Evolutionary conservation across 1,140 invertebrate genomes (phyloP).

Genomic region (Metaphire vulgaris): DNA sequence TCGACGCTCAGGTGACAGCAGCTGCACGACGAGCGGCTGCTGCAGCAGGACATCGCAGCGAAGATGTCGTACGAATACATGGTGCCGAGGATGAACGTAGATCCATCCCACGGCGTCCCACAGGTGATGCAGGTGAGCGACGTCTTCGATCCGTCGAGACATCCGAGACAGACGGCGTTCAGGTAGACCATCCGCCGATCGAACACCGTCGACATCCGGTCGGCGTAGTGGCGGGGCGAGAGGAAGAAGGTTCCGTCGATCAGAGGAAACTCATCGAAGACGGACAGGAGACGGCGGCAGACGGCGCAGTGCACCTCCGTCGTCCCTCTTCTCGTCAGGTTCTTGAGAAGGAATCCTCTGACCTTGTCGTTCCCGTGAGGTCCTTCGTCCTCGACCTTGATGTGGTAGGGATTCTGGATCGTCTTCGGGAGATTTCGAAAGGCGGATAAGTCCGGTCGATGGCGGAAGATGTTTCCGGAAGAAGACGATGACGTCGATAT

Average conservation of each 20-base stretch:
- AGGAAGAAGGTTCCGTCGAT: constrained; percentile 92
- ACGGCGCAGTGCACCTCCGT: constrained; percentile 58
- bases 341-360: constrained; percentile 49
- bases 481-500: constrained; percentile 57
- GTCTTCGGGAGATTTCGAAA: constrained; percentile 87
- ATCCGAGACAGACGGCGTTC: constrained; percentile 52
- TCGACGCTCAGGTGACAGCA: constrained; percentile 42
- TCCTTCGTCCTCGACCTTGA: constrained; percentile 87
- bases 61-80: constrained; percentile 98
- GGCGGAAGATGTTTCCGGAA: constrained; percentile 51
- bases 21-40: constrained; percentile 69
- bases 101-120: constrained; percentile 70
- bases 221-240: constrained; percentile 19
- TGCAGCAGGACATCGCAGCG: constrained; percentile 89
- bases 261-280: constrained; percentile 82
- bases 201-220: constrained; percentile 63
- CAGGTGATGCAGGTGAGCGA: constrained; percentile 76
- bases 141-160: constrained; percentile 59
- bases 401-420: constrained; percentile 82
- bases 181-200: constrained; percentile 62
- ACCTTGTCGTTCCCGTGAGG: constrained; percentile 95
- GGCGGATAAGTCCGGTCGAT: constrained; percentile 84
- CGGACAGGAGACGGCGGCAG: constrained; percentile 76
- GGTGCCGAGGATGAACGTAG: constrained; percentile 65
- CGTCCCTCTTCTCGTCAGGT: constrained; percentile 40